phyloP scores from a whole-genome alignment of 92 coral and sea anemone genomes.

The Phenganax stokvisi region DNA sequence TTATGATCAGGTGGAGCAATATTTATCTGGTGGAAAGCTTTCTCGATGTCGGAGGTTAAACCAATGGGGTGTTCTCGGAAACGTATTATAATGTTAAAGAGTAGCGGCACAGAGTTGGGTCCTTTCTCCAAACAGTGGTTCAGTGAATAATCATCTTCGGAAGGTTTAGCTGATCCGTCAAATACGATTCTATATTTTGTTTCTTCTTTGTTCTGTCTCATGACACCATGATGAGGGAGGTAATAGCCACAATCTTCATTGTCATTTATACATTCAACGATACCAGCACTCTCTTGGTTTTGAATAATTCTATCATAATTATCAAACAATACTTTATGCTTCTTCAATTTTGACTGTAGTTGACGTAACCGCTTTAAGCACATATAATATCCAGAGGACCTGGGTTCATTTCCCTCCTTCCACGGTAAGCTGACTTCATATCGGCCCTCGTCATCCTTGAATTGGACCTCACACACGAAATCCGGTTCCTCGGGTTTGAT shows the following conservation, averaged over 20 bases:
- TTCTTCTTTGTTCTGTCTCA: neutral
- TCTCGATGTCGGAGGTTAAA: constrained; percentile 40
- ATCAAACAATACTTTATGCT: neutral
- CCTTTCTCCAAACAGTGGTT: constrained; percentile 51
- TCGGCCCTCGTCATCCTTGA: neutral
- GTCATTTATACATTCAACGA: neutral
- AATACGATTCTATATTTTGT: constrained; percentile 51
- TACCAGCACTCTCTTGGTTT: neutral
- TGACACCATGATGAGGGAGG: neutral
- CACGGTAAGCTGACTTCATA: constrained; percentile 11
- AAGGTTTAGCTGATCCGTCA: constrained; percentile 54
- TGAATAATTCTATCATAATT: neutral
- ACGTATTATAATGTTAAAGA: constrained; percentile 39
- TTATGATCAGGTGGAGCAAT: constrained; percentile 13
- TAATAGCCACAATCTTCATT: neutral
- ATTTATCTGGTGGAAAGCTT: constrained; percentile 41
- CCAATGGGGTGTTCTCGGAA: constrained; percentile 32
- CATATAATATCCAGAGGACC: neutral
- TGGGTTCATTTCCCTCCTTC: constrained; percentile 3
- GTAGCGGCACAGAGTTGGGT: constrained; percentile 18
- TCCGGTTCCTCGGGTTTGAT: neutral
- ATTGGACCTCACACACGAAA: neutral
- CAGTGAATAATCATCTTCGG: constrained; percentile 45
- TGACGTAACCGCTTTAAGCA: neutral
- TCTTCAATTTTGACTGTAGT: neutral